Conservation (phyloP, 2,113 vertebrate genomes). For the Trogon surrucura region DNA sequence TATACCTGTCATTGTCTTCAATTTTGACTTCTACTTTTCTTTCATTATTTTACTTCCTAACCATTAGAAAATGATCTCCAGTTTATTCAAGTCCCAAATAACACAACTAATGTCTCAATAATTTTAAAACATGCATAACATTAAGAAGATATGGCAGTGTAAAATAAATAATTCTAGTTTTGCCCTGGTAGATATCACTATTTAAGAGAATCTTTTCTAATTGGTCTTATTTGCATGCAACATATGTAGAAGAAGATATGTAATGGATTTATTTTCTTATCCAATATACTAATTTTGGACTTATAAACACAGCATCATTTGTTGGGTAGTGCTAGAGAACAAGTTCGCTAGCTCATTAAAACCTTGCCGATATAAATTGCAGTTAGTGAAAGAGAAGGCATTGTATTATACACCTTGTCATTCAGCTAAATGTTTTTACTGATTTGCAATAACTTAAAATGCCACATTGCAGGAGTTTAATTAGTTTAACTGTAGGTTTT, state of each 20-base stretch:
- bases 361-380: neutral
- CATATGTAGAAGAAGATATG: neutral
- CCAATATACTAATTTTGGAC: neutral
- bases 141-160: neutral
- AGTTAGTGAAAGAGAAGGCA: neutral
- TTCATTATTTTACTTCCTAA: neutral
- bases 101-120: neutral
- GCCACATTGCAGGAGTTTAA: neutral
- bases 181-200: neutral
- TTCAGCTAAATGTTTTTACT: neutral
- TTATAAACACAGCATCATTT: neutral
- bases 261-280: neutral
- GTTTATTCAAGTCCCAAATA: neutral
- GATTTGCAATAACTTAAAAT: neutral
- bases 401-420: neutral
- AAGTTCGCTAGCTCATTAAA: conserved; percentile 15
- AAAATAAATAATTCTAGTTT: neutral
- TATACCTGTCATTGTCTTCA: neutral
- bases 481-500: neutral
- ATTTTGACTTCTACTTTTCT: neutral
- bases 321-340: neutral
- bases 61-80: neutral
- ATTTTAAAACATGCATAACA: neutral
- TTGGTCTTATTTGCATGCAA: neutral
- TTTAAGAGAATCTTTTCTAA: neutral